Percentiles rank a stretch among this genome's conserved stretches.
phyloP scores from a whole-genome alignment of 2,113 vertebrate species.

The Dasypus novemcinctus region DNA sequence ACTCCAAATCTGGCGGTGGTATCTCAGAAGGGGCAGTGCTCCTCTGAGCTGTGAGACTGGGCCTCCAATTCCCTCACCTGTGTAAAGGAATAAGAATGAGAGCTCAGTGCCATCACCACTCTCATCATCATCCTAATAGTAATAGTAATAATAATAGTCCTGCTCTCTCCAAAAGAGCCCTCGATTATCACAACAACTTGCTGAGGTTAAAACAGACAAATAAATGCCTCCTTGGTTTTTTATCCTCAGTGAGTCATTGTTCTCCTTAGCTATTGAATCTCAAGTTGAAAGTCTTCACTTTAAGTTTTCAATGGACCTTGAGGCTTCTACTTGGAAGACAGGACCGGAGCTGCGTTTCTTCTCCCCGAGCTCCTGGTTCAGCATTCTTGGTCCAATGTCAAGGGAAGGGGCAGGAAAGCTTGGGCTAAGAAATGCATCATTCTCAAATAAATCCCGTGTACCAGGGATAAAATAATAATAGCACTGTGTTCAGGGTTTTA shows the following conservation, averaged over 20 bases:
- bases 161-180: neutral
- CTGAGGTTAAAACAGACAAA: neutral
- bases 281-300: neutral
- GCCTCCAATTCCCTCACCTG: neutral
- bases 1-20: neutral
- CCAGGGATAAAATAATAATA: neutral
- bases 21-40: neutral
- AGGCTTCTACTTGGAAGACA: neutral
- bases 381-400: neutral
- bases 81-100: neutral
- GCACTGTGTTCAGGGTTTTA: neutral
- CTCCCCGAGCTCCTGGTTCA: neutral
- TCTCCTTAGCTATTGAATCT: neutral
- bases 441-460: neutral
- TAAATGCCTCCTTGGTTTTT: neutral
- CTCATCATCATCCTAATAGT: no score
- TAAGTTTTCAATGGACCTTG: neutral
- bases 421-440: no score
- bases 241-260: neutral
- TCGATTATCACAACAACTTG: no score
- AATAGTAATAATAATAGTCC: neutral
- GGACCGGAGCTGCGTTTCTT: neutral
- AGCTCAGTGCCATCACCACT: neutral
- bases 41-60: neutral
- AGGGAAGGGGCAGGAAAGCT: neutral